Percentiles rank a stretch among this genome's conserved stretches.
phyloP scores from a whole-genome alignment of 2,888 invertebrate species.

The Gastracanthus pulcherrimus region DNA sequence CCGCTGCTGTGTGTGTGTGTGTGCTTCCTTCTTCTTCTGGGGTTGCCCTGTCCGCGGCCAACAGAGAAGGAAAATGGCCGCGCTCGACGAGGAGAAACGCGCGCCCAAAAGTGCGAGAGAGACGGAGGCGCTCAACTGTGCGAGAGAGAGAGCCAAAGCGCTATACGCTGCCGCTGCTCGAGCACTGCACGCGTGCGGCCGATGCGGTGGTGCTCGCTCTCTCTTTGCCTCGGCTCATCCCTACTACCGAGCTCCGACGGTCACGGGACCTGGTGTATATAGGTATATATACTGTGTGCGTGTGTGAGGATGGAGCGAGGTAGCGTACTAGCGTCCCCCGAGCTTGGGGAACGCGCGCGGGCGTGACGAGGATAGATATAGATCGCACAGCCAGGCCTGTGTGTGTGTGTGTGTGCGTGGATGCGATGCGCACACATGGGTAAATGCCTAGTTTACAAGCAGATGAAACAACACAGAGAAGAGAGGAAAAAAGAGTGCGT shows the following conservation, averaged over 20 bases:
- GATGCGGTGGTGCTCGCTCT: neutral
- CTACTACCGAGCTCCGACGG: neutral
- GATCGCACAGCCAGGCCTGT: too few relatives aligned
- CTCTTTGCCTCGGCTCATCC: neutral
- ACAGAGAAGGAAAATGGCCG: constrained; percentile 58
- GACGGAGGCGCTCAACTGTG: constrained; percentile 20
- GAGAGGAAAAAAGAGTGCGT: neutral
- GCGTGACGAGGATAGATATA: constrained; percentile 16
- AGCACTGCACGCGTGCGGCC: neutral
- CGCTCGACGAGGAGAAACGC: constrained; percentile 33
- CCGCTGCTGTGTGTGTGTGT: neutral
- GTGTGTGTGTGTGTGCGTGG: neutral
- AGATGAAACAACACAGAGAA: constrained; percentile 20
- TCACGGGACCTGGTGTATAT: neutral
- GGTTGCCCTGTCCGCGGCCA: constrained; percentile 2
- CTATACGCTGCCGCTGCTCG: neutral
- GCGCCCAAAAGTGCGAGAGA: too few relatives aligned
- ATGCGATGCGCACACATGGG: neutral
- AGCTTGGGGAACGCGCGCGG: too few relatives aligned
- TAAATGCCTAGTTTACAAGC: constrained; percentile 6
- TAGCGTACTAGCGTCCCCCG: neutral
- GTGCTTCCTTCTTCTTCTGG: neutral
- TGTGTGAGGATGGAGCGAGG: neutral
- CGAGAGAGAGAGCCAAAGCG: constrained; percentile 12
- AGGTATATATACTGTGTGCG: neutral